These are phyloP conservation scores for Mythimna ferrago DNA, from an alignment of 2,888 invertebrate genomes.

Conservation along the genomic window DNA sequence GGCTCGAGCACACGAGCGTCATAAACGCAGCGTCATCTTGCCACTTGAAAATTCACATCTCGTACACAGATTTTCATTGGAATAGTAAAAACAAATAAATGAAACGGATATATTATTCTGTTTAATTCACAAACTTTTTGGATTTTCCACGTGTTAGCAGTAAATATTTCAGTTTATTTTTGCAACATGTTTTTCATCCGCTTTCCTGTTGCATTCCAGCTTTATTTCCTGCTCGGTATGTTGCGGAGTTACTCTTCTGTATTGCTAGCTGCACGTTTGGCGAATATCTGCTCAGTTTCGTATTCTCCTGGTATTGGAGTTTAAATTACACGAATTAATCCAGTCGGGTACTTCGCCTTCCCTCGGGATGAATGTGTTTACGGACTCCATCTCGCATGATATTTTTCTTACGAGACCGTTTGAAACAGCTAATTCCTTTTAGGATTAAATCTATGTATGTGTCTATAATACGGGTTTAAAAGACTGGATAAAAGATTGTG, in stretches of 20 bases:
- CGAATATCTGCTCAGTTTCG: conserved; percentile 77
- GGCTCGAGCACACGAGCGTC: conserved; percentile 73
- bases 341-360: conserved; percentile 75
- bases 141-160: conserved; percentile 26
- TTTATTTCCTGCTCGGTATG: conserved; percentile 27
- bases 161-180: conserved; percentile 38
- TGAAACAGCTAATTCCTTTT: conserved; percentile 22
- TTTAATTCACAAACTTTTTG: conserved; percentile 38
- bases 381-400: conserved; percentile 66
- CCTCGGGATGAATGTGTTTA: conserved; percentile 77
- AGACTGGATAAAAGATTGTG: not conserved
- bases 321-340: conserved; percentile 88
- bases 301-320: conserved; percentile 85
- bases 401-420: conserved; percentile 64
- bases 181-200: conserved; percentile 30
- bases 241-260: conserved; percentile 58
- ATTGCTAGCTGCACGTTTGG: conserved; percentile 51
- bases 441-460: conserved; percentile 19
- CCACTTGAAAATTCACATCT: conserved; percentile 62
- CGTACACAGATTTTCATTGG: conserved; percentile 66
- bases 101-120: conserved; percentile 51
- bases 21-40: conserved; percentile 66
- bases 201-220: conserved; percentile 44
- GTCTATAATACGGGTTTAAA: conserved; percentile 3
- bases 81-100: conserved; percentile 58